Evolutionary conservation across 2,888 invertebrate genomes (phyloP).

Genomic region (Adelphocoris suturalis): DNA sequence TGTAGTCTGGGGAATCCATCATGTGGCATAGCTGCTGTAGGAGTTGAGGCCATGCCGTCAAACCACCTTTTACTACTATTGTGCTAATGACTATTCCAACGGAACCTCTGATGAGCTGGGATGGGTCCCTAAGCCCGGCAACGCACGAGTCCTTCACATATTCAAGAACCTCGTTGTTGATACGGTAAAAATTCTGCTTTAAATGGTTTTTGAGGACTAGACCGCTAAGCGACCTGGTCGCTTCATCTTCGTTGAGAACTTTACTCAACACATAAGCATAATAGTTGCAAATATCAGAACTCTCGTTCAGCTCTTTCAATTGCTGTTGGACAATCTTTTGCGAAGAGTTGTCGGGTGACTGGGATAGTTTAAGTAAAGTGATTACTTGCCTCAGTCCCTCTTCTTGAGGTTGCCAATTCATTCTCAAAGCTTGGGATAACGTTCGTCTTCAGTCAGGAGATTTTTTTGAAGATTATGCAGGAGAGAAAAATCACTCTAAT

Average conservation of each 20-base stretch:
- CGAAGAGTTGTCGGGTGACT: slow-evolving; percentile 96
- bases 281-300: slow-evolving; percentile 99
- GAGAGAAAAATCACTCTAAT: neutral
- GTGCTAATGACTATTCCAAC: slow-evolving; percentile 98
- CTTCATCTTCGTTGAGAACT: slow-evolving; percentile 95
- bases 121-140: slow-evolving; percentile 95
- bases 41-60: slow-evolving; percentile 95
- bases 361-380: slow-evolving; percentile 97
- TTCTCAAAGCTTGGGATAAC: slow-evolving; percentile 8
- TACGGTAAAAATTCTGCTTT: slow-evolving; percentile 92
- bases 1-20: slow-evolving; percentile 96
- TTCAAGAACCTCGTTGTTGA: slow-evolving; percentile 93
- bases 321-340: slow-evolving; percentile 98
- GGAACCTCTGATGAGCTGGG: slow-evolving; percentile 96
- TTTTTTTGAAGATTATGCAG: neutral
- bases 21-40: slow-evolving; percentile 94
- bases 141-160: slow-evolving; percentile 98
- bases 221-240: slow-evolving; percentile 97
- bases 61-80: slow-evolving; percentile 96
- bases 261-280: slow-evolving; percentile 98
- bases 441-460: slow-evolving; percentile 27
- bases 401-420: slow-evolving; percentile 94
- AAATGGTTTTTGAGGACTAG: slow-evolving; percentile 99
- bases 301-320: slow-evolving; percentile 98
- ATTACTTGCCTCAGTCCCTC: slow-evolving; percentile 98